Evolutionary conservation across 2,113 vertebrate species (phyloP), one percentile per base, ranked within the genome.

Genomic region (Microcebus ravelobensis): DNA sequence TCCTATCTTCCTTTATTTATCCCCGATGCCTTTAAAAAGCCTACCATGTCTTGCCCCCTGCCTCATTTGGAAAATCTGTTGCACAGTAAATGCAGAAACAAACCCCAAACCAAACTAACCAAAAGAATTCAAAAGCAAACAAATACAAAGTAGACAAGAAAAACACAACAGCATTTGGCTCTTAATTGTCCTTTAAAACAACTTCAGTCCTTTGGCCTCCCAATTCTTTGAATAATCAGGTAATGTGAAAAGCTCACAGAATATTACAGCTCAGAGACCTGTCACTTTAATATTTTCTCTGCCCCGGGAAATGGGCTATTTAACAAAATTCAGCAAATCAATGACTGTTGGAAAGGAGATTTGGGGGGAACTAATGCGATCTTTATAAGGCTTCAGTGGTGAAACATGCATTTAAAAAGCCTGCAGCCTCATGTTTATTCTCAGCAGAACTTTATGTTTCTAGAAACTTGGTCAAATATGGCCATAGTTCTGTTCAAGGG

Each of bases 261-360:
- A 92, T 57, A 76, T 63, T 70, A 29, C 25, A 61, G 57, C 81
- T 82, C 71, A 88, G 61, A 97, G 42, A 89, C 15, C 61, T 88
- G n/a, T 82, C 87, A 50, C 39, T 81, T 84, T 90, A 87, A 57
- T 97, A 87, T 96, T 93, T 91, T 70, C 68, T 92, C 82, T 97
- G 68, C 82, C 63, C 92, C 1, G 3, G 88, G 74, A 81, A 94
- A 86, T 45, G 34, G 65, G 63, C 73, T 70, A n/a, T 71, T 94
- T 94, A 91, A 87, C 42, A 93, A 77, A 92, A 85, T 91, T 79
- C 27, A 61, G 45, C 71, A 92, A 86, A 74, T 93, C 87, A 57
- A 27, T 92, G 79, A 57, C 34, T 57, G 17, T 79, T 86, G 85
- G 52, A 55, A 92, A 91, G 76, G 63, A 52, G 10, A 86, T 55